Base-by-base conservation (phyloP, 1,140 invertebrate species). In the Platorchestia sp. region DNA sequence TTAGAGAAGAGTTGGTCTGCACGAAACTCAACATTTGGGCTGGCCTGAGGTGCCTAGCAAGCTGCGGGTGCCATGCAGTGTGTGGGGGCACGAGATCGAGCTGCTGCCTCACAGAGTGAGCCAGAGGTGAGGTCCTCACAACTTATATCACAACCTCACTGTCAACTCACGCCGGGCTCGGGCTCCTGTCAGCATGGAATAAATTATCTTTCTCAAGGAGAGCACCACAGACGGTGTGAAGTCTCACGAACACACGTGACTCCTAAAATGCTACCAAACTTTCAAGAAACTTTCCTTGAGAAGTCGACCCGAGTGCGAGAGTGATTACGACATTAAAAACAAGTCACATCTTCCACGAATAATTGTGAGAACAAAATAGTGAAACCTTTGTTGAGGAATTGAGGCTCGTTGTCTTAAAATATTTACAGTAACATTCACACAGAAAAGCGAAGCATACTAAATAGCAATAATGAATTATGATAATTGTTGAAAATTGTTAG, bases 101-200 rank as follows among this genome's bases (percentile, higher is more conserved):
- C 36, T 75, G 59, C 59, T 75, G 59, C 27, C 36, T 36, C 10
- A 22, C 14, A 22, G 59, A 75, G 59, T 75, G 59, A 27, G 14
- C 10, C 59, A 36, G 36, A 36, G 36, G 27, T 14, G 59, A 75
- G 59, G 7, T 75, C 59, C 59, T 75, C 59, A n/a, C n/a, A n/a
- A n/a, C n/a, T n/a, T n/a, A n/a, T 51, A 51, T 6, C 27, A 36
- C 59, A 75, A 75, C 59, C 59, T 75, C 14, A 75, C 59, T 89
- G n/a, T 42, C 10, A 44, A 89, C 87, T 89, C 87, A 42, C 87
- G 41, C 87, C 1, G 42, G 36, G 5, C 87, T 42, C 87, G 87
- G 41, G 87, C 41, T 89, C 87, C 87, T 89, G 36, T 89, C 87
- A 42, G 87, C 87, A 89, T 89, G 87, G 86, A 89, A 89, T 41